Base-by-base conservation (phyloP, 1,140 invertebrate species). In the Campodea augens region DNA sequence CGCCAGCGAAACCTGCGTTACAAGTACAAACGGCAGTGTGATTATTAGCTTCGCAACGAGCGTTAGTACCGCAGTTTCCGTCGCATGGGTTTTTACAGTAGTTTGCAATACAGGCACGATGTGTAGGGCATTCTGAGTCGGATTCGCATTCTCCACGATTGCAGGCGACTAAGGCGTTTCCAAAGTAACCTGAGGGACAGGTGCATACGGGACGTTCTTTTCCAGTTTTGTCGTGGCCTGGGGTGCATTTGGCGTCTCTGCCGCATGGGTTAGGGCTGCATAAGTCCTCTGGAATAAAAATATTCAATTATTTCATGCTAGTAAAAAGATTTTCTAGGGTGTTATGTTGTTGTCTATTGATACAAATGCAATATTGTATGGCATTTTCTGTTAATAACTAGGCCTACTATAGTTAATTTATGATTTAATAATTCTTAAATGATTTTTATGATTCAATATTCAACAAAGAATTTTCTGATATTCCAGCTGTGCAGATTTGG, bases 21-120 rank as follows among this genome's bases (percentile, higher is more conserved):
- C 86, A 91, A 1, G 79, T 80, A 58, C 85, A 90, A 12, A 86
- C 79, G 1, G 84, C 82, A 38, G 84, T 71, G 57, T 89, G 84
- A 52, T 83, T 75, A 43, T 78, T 68, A 1, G 78, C 72, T 39
- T 77, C 74, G 53, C 79, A 82, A 2, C 74, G 69, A 37, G 77
- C 75, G 2, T 73, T 74, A 0, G 69, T 63, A 29, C 78, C 78
- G 53, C 85, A 89, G 53, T 84, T 79, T 41, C 77, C 77, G 13
- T 73, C 70, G 55, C 83, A 89, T 0, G 80, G 78, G 59, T 81
- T 76, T 43, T 73, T 68, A 55, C 80, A 82, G 29, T 62, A 55
- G 53, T 58, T 61, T 52, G 81, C 74, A 32, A 80, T 78, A 55
- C 81, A 84, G 38, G 77, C 78, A 43, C 72, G 64, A 52, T 73